These are phyloP conservation scores for Idaea dimidiata DNA, from an alignment of 2,888 invertebrate species.

Conservation along the genomic window DNA sequence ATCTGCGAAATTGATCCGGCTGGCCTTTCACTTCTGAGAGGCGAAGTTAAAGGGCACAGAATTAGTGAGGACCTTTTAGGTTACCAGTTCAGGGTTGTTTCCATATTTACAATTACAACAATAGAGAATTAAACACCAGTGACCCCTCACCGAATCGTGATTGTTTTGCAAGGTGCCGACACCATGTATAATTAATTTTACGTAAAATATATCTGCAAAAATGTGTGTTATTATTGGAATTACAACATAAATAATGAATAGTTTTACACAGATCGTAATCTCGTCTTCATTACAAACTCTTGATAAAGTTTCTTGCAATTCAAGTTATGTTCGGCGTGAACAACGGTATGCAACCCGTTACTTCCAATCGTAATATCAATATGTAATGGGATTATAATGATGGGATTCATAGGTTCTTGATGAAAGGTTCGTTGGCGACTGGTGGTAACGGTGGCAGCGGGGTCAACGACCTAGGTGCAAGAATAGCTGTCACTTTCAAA, in stretches of 20 bases:
- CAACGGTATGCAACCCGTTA: conserved; percentile 39
- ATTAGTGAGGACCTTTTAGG: conserved; percentile 53
- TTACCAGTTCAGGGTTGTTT: conserved; percentile 50
- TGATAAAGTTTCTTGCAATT: conserved; percentile 29
- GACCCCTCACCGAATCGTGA: conserved; percentile 15
- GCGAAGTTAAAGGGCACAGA: conserved; percentile 59
- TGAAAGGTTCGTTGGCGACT: conserved; percentile 53
- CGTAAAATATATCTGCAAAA: neutral
- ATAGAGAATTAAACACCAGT: conserved; percentile 25
- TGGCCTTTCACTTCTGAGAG: conserved; percentile 69
- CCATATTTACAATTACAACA: conserved; percentile 33
- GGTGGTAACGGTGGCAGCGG: conserved; percentile 47
- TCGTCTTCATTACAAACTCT: conserved; percentile 1
- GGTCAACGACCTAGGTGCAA: conserved; percentile 65
- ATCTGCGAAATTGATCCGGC: conserved; percentile 54
- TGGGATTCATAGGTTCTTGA: conserved; percentile 55
- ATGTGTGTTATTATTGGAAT: conserved; percentile 3
- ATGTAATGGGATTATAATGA: conserved; percentile 48
- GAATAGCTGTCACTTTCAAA: conserved; percentile 77
- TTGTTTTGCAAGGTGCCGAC: conserved; percentile 14
- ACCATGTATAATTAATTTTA: conserved; percentile 8
- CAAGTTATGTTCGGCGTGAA: conserved; percentile 17
- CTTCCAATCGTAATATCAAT: conserved; percentile 41
- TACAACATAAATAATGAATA: conserved; percentile 2
- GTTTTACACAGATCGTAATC: conserved; percentile 1